A percentile compares a stretch with the other conserved stretches of the same genome.
phyloP scores from a whole-genome alignment of 2,797 vertebrate genomes.

The Channallabes apus region DNA sequence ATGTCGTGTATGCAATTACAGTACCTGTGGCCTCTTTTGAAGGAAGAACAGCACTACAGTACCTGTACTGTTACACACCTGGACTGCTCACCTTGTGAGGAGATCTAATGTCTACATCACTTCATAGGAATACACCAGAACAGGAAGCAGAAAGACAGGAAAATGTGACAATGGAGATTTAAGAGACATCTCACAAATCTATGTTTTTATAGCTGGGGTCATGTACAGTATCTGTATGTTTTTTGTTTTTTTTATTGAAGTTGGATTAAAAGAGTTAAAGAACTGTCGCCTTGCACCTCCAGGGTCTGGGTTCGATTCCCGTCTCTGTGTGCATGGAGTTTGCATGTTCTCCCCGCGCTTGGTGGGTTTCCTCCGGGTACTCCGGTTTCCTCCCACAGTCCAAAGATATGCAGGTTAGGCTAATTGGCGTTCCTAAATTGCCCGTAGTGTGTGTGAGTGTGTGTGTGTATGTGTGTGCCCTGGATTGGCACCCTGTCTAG shows the following conservation, averaged over 20 bases:
- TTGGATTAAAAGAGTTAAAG: conserved; percentile 59
- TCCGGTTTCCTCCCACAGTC: too few species aligned
- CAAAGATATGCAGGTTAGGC: too few species aligned
- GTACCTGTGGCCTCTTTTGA: conserved; percentile 52
- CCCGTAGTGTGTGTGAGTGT: too few species aligned
- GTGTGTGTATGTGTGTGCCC: too few species aligned
- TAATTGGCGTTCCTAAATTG: too few species aligned
- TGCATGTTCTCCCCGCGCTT: too few species aligned
- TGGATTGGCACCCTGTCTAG: too few species aligned
- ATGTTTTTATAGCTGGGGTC: conserved; percentile 60
- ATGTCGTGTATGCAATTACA: conserved; percentile 60
- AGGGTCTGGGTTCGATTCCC: too few species aligned
- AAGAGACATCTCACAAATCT: conserved; percentile 44
- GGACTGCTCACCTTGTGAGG: conserved; percentile 34
- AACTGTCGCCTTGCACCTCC: too few species aligned
- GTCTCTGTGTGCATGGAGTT: too few species aligned
- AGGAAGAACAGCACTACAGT: not conserved
- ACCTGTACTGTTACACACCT: conserved; percentile 41
- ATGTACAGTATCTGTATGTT: conserved; percentile 51
- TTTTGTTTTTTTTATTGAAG: conserved; percentile 30
- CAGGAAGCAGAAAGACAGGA: conserved; percentile 49
- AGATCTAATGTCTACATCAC: conserved; percentile 51
- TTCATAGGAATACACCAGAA: conserved; percentile 45
- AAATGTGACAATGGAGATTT: conserved; percentile 14
- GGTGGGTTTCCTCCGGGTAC: too few species aligned